Percentiles rank a stretch among this genome's conserved stretches.
phyloP scores from a whole-genome alignment of 2,888 invertebrate genomes.

The Daptonema setosum region DNA sequence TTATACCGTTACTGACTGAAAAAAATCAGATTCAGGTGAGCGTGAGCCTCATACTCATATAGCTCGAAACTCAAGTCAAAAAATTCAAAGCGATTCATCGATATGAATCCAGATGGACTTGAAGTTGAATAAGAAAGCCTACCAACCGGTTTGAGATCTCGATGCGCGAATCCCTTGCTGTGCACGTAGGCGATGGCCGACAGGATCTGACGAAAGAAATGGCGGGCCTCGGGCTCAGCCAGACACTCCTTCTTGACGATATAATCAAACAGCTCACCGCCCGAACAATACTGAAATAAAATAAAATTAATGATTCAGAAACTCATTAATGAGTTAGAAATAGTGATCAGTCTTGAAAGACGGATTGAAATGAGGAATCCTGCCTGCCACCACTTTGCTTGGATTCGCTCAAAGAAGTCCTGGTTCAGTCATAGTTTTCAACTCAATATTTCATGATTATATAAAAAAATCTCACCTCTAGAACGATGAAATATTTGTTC shows the following conservation, averaged over 20 bases:
- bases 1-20: too few relatives aligned
- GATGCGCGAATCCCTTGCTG: slow-evolving; percentile 49
- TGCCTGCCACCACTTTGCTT: too few relatives aligned
- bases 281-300: slow-evolving; percentile 45
- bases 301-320: background rate
- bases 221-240: slow-evolving; percentile 47
- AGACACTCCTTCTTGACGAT: slow-evolving; percentile 52
- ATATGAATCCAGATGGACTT: too few relatives aligned
- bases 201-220: slow-evolving; percentile 54
- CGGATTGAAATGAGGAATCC: background rate
- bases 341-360: background rate
- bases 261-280: slow-evolving; percentile 62
- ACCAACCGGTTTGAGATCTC: slow-evolving; percentile 56
- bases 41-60: too few relatives aligned
- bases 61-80: background rate
- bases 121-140: background rate
- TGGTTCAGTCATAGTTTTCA: too few relatives aligned
- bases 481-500: slow-evolving; percentile 49
- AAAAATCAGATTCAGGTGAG: too few relatives aligned
- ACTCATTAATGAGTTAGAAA: background rate
- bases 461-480: slow-evolving; percentile 43
- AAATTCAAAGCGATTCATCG: too few relatives aligned
- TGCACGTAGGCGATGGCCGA: slow-evolving; percentile 57
- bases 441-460: too few relatives aligned
- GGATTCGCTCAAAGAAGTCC: too few relatives aligned